Evolutionary conservation across 1,140 invertebrate species (phyloP).

Genomic region (Zophobas atratus): DNA sequence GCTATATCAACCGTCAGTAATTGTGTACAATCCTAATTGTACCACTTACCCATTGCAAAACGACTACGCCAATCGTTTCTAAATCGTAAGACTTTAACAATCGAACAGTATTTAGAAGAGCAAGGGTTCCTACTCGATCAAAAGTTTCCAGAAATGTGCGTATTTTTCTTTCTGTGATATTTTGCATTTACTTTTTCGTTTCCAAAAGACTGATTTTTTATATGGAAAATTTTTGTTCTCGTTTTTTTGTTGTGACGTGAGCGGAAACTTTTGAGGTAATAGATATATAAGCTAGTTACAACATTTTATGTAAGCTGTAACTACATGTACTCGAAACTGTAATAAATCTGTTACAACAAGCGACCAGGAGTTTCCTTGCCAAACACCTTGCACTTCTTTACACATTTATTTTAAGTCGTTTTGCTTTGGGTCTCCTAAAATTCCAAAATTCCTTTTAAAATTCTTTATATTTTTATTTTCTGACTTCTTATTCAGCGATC

Average conservation of each 20-base stretch:
- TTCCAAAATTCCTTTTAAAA: constrained; percentile 48
- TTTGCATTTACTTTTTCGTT: constrained; percentile 53
- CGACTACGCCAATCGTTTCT: constrained; percentile 60
- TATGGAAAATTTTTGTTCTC: constrained; percentile 35
- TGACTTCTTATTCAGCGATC: constrained; percentile 74
- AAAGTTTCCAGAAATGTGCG: constrained; percentile 56
- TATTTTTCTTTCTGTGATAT: constrained; percentile 55
- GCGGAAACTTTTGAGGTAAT: constrained; percentile 27
- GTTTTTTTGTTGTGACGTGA: constrained; percentile 30
- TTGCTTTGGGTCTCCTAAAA: constrained; percentile 64
- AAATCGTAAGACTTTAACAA: constrained; percentile 47
- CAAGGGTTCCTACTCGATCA: constrained; percentile 57
- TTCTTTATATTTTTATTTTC: constrained; percentile 55
- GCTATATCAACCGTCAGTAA: constrained; percentile 67
- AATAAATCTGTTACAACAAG: constrained; percentile 59
- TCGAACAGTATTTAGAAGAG: constrained; percentile 53
- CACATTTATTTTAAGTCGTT: constrained; percentile 64
- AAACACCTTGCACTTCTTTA: constrained; percentile 62
- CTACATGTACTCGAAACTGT: constrained; percentile 59
- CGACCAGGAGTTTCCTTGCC: constrained; percentile 56
- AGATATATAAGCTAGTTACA: constrained; percentile 24
- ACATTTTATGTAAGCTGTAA: constrained; percentile 55
- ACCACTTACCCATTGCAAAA: constrained; percentile 67
- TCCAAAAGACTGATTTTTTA: constrained; percentile 51
- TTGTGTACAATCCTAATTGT: constrained; percentile 67